Evolutionary conservation across 2,113 vertebrate genomes (phyloP), one percentile per base, ranked within the genome.

Genomic region (Raphicerus campestris): DNA sequence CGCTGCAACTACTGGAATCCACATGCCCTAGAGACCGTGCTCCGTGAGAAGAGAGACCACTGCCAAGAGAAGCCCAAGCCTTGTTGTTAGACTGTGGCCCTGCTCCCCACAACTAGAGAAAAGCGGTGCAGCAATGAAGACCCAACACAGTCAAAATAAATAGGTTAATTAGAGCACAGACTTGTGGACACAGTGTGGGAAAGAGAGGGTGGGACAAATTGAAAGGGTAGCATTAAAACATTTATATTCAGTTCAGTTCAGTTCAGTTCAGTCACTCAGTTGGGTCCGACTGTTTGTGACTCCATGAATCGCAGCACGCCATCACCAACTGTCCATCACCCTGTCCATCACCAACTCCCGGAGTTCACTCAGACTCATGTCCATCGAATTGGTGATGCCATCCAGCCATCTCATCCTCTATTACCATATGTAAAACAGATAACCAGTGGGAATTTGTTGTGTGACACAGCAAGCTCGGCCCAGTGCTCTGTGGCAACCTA

Each of bases 1-100:
- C 6, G 0, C 66, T 39, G 66, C n/a, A 26, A 0, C 22, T 42
- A 1, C 70, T 26, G 39, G 24, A 42, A 26, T 6, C 35, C 6
- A 2, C 70, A 7, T 15, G 22, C 70, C 22, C 70, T 26, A 6
- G 39, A 24, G 70, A 26, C 10, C 2, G 6, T 26, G 39, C 11
- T 24, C 11, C 22, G 0, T 5, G 6, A 7, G 6, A 14, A 26
- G 70, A 7, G 22, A 75, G 26, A 39, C 39, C 39, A 42, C 20
- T 14, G 35, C 70, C 10, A 3, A 14, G 22, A 42, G 22, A 75
- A 75, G 39, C 70, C 22, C 70, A 75, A 7, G 70, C 3, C 7
- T 7, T 26, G 70, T 13, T 7, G 7, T 6, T 42, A 42, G 39
- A 42, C 11, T 14, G 39, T 7, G 11, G 39, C 70, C 39, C 70